These are phyloP conservation scores for Brachyptera putata DNA, from an alignment of 2,888 invertebrate genomes.

Conservation along the genomic window DNA sequence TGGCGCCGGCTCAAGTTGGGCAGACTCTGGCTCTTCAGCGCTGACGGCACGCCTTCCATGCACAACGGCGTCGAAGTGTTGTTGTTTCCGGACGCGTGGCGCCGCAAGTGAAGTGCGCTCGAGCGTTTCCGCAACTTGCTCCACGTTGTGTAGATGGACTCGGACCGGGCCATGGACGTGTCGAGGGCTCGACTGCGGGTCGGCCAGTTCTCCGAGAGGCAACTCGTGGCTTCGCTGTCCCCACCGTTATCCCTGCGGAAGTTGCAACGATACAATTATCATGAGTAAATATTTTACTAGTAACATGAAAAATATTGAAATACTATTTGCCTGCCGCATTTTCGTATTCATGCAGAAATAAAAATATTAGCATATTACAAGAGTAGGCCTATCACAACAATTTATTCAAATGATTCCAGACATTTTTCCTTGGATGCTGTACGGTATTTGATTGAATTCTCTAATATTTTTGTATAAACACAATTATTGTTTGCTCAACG, in stretches of 20 bases:
- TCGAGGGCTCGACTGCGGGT: conserved; percentile 23
- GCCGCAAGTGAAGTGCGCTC: conserved; percentile 56
- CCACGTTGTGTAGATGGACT: conserved; percentile 85
- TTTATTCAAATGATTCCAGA: no score
- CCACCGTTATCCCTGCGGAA: neutral
- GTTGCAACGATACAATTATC: no score
- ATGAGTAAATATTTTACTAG: no score
- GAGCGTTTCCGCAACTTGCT: conserved; percentile 75
- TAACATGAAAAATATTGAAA: no score
- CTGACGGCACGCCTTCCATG: conserved; percentile 23
- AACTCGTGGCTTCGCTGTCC: neutral
- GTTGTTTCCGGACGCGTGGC: conserved; percentile 75
- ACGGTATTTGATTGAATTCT: no score
- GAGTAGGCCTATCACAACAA: no score
- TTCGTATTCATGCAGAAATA: no score
- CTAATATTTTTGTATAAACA: no score
- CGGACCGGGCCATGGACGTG: conserved; percentile 81
- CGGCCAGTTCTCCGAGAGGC: conserved; percentile 5
- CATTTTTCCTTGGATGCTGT: no score
- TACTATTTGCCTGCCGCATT: no score
- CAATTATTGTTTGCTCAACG: no score
- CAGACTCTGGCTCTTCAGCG: conserved; percentile 68
- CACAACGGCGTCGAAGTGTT: conserved; percentile 47
- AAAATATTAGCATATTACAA: no score
- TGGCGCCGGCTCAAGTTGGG: conserved; percentile 57